These are phyloP conservation scores for Halocynthia aurantium DNA, from an alignment of 23 tunicate species.

Conservation along the genomic window DNA sequence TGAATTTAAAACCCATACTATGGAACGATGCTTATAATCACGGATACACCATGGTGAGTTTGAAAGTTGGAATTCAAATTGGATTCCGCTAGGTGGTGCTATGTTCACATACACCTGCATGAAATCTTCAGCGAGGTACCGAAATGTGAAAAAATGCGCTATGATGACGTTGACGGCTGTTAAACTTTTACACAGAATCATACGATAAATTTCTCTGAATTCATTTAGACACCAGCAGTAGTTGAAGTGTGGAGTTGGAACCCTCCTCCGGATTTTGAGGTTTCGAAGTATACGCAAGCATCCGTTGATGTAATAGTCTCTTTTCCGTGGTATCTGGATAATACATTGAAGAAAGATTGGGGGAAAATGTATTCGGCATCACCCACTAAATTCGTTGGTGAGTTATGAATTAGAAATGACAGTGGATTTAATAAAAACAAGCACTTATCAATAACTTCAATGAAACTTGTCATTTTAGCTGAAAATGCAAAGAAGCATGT, in stretches of 20 bases:
- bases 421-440: background rate
- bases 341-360: constrained; percentile 1
- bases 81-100: too few species aligned
- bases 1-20: background rate
- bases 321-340: constrained; percentile 12
- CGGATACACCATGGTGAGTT: background rate
- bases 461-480: too few species aligned
- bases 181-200: too few species aligned
- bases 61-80: background rate
- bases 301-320: constrained; percentile 1
- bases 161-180: too few species aligned
- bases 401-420: background rate
- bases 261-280: background rate
- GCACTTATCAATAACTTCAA: too few species aligned
- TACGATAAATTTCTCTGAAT: background rate
- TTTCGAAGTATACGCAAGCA: background rate
- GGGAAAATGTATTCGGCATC: background rate
- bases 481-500: background rate
- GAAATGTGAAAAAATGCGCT: too few species aligned
- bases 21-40: constrained; percentile 5
- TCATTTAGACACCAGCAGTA: background rate
- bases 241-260: constrained; percentile 6
- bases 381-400: background rate
- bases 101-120: too few species aligned
- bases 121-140: too few species aligned